Evolutionary conservation across 2,113 vertebrate genomes (phyloP), one percentile per base, ranked within the genome.

Genomic region (Aplodontia rufa): DNA sequence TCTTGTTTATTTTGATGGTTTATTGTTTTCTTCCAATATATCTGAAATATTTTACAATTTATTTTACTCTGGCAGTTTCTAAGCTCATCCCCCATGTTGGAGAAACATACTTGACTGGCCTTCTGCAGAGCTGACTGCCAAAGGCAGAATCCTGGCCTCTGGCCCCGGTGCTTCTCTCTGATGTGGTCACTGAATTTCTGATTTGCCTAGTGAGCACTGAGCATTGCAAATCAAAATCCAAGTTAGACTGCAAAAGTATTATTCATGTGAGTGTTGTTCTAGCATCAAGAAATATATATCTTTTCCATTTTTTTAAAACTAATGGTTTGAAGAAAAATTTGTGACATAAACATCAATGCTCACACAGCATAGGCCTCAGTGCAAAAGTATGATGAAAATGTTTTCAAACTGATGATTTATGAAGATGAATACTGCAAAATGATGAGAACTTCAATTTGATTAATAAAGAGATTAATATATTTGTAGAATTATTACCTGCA

Each of bases 391-490:
- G 17, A 62, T 68, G 51, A 30, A 35, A 85, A 75, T 49, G 20
- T 24, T 13, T n/a, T 37, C 35, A 45, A 75, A 72, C 2, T 49
- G 58, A 88, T 75, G 24, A 14, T 51, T n/a, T 49, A 58, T 84
- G 51, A 87, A 91, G 51, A 72, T 11, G 75, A 95, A 95, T 75
- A 96, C 96, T 87, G 32, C 90, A 93, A 97, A 95, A 55, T 68
- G 60, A 62, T 11, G 10, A 82, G 84, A 72, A 90, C 92, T 81
- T 68, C 0, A 1, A 80, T 97, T 92, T 96, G 81, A 96, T 98
- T 96, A 94, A 83, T 96, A 93, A 96, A 86, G 16, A 81, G 40
- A 94, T 95, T 42, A 3, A 40, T 45, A 72, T 24, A 83, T 0
- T 30, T 94, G 72, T 51, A 71, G 72, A 97, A 96, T 45, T 37